Conservation (phyloP, 2,888 invertebrate species). For the Beris chalybata region DNA sequence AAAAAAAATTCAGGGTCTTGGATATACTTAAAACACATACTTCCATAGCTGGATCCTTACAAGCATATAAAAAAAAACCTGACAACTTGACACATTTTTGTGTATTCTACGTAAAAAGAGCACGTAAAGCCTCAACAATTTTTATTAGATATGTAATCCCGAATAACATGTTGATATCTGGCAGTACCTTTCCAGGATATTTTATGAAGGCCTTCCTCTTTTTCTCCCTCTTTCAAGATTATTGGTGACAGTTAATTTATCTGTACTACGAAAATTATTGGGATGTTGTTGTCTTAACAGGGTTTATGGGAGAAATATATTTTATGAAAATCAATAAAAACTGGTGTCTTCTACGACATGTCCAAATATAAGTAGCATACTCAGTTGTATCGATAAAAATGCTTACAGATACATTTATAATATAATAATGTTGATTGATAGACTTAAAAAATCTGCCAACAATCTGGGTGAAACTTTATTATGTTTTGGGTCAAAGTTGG, state of each 20-base stretch:
- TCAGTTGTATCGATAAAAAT: too few relatives aligned
- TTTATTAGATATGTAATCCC: slow-evolving; percentile 19
- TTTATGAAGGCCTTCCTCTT: slow-evolving; percentile 9
- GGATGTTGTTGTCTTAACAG: not conserved
- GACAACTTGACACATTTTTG: slow-evolving; percentile 17
- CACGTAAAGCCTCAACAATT: not conserved
- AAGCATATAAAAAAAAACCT: not conserved
- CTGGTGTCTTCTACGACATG: too few relatives aligned
- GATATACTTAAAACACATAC: not conserved
- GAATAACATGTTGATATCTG: slow-evolving; percentile 23
- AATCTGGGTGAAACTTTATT: too few relatives aligned
- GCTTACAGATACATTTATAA: too few relatives aligned
- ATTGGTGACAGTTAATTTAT: slow-evolving; percentile 9
- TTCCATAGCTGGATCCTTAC: not conserved
- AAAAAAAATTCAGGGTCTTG: not conserved
- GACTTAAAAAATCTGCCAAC: too few relatives aligned
- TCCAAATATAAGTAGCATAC: too few relatives aligned
- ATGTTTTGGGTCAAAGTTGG: too few relatives aligned
- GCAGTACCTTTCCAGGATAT: slow-evolving; percentile 18
- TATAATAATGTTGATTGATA: too few relatives aligned
- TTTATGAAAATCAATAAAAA: too few relatives aligned
- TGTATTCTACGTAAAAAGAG: not conserved
- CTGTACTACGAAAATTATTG: not conserved
- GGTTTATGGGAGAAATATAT: not conserved
- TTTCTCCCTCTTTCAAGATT: too few relatives aligned